Evolutionary conservation across 2,797 vertebrate genomes (phyloP).

Genomic region (Sebastolobus alascanus): DNA sequence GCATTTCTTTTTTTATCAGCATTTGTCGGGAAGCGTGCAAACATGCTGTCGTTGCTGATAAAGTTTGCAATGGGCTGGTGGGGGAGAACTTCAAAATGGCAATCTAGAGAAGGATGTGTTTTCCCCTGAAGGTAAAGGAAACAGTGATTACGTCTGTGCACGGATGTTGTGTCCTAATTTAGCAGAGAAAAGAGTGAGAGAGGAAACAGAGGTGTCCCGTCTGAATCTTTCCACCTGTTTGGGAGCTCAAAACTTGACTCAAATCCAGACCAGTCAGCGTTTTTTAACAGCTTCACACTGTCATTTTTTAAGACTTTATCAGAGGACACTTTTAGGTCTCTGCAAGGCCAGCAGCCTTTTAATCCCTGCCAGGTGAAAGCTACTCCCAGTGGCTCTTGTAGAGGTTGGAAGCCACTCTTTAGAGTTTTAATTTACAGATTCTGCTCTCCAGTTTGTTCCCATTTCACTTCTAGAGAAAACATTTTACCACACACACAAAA

Average conservation of each 20-base stretch:
- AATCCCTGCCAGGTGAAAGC: constrained; percentile 27
- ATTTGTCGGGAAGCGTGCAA: constrained; percentile 18
- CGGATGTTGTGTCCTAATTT: constrained; percentile 30
- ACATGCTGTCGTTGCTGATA: constrained; percentile 40
- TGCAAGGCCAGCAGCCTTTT: constrained; percentile 27
- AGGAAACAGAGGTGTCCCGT: constrained; percentile 17
- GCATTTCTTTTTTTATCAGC: constrained; percentile 37
- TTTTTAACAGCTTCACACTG: constrained; percentile 18
- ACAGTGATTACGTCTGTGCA: constrained; percentile 22
- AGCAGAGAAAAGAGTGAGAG: not conserved
- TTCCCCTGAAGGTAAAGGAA: constrained; percentile 24
- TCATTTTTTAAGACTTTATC: constrained; percentile 50
- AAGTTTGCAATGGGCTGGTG: constrained; percentile 6
- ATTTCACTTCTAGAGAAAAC: not conserved
- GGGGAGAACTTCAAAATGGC: constrained; percentile 16
- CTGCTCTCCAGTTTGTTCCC: not conserved
- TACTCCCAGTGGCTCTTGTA: not conserved
- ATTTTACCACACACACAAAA: not conserved
- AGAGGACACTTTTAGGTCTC: constrained; percentile 10
- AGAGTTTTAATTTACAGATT: not conserved
- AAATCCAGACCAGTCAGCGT: constrained; percentile 28
- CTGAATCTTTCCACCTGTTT: constrained; percentile 45
- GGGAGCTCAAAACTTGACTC: constrained; percentile 14
- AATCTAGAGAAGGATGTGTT: constrained; percentile 19
- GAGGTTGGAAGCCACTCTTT: not conserved